Evolutionary conservation across 2,797 vertebrate species (phyloP), one percentile per base, ranked within the genome.

Genomic region (Adelosebastes latens): DNA sequence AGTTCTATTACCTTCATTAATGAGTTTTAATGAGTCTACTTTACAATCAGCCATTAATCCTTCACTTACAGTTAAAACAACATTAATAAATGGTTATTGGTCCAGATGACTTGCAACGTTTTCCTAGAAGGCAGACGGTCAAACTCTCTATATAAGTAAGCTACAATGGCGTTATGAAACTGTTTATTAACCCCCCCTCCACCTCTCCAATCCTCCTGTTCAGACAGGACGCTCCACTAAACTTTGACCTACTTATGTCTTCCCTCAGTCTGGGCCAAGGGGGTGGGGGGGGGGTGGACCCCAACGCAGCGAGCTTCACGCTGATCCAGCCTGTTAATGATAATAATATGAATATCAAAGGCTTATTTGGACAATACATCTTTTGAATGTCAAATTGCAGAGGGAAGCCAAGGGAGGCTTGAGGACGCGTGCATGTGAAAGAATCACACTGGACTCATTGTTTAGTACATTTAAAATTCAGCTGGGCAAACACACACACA

Each of bases 221-320:
- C 88, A 93, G 93, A 94, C 91, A 72, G 89, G 88, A 95, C 86
- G 91, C 93, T 93, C 87, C 84, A 90, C 77, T 95, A 92, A 94
- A 94, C 92, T 94, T 93, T 91, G 93, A 94, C 95, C 94, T 87
- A 94, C 88, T 95, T 95, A 74, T 85, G 85, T 81, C 80, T 73
- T 60, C 63, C 49, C 81, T 86, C 56, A 76, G 87, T 87, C 85
- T 88, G 73, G 62, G 62, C 75, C 14, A 9, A 29, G 4, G 67
- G 29, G 20, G 5, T 58, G 11, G 67, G 72, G 65, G 25, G 22
- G 22, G 67, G 14, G 27, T 49, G 31, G 29, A 39, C 67, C 91
- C 77, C 82, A 87, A 86, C 72, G 61, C 63, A 77, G 65, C 1
- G 4, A 86, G 80, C 84, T 64, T 82, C 73, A 81, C 42, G 59